A percentile compares a stretch with the other conserved stretches of the same genome.
phyloP scores from a whole-genome alignment of 2,113 vertebrate species.

The Cricetomys ansorgei region DNA sequence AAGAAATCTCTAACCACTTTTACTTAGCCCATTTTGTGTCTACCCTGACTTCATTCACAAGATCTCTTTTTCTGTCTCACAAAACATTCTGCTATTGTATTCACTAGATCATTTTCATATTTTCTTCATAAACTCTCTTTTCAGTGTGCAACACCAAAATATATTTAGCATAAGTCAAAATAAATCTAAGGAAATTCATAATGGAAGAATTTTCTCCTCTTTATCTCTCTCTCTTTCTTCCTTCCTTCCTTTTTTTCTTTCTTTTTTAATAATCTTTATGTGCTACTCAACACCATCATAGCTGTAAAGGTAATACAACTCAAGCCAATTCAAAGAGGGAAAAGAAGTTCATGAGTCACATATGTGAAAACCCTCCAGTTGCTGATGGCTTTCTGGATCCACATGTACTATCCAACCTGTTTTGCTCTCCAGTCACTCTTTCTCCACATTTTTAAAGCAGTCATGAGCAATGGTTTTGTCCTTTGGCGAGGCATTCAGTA shows the following conservation, averaged over 20 bases:
- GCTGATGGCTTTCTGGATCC: background rate
- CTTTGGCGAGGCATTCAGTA: background rate
- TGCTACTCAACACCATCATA: background rate
- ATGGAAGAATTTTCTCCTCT: background rate
- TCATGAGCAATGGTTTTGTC: background rate
- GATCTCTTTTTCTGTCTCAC: background rate
- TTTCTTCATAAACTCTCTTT: constrained; percentile 31
- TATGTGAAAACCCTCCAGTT: background rate
- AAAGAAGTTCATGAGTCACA: background rate
- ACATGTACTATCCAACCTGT: background rate
- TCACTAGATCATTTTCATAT: background rate
- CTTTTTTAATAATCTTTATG: background rate
- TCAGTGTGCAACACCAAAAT: background rate
- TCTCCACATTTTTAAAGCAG: background rate
- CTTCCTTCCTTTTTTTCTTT: background rate
- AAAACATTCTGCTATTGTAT: background rate
- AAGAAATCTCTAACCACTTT: background rate
- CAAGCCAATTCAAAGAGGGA: background rate
- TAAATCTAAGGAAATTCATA: constrained; percentile 16
- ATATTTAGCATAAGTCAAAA: background rate
- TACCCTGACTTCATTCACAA: background rate
- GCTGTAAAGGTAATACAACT: background rate
- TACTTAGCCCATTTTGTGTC: background rate
- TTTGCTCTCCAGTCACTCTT: background rate
- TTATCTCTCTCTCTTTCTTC: background rate